Percentiles rank a stretch among this genome's conserved stretches.
Conservation (phyloP, 2,888 invertebrate genomes). For the Drosophila hawaiiensis region DNA sequence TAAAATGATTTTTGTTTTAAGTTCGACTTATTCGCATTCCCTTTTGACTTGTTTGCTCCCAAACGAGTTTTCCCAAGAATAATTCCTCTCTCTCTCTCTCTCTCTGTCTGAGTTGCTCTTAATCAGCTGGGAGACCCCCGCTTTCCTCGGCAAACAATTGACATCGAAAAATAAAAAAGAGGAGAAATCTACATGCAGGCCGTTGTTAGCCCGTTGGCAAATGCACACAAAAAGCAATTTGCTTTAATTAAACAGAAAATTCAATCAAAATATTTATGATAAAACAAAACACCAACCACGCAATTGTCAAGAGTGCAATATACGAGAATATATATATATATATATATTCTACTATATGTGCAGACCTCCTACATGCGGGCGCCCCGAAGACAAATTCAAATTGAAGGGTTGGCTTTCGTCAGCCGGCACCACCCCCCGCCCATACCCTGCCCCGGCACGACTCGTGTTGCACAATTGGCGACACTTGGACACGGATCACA, state of each 20-base stretch:
- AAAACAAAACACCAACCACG: slow-evolving; percentile 57
- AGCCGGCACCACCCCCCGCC: neutral
- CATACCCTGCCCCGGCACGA: neutral
- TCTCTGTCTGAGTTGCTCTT: slow-evolving; percentile 1
- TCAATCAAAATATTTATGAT: slow-evolving; percentile 80
- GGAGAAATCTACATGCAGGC: slow-evolving; percentile 16
- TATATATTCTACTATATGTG: slow-evolving; percentile 5
- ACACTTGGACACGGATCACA: slow-evolving; percentile 74
- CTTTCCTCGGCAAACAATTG: slow-evolving; percentile 23
- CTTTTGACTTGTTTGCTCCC: neutral
- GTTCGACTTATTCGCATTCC: neutral
- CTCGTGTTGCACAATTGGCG: slow-evolving; percentile 57
- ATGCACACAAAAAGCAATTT: slow-evolving; percentile 65
- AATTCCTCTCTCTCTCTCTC: neutral
- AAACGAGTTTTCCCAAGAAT: neutral
- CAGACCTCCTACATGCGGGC: slow-evolving; percentile 70
- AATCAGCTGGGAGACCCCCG: slow-evolving; percentile 32
- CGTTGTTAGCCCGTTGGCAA: slow-evolving; percentile 32
- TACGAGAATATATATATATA: slow-evolving; percentile 20
- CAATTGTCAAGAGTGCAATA: slow-evolving; percentile 51
- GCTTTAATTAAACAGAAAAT: slow-evolving; percentile 80
- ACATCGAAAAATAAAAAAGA: slow-evolving; percentile 26
- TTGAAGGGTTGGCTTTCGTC: slow-evolving; percentile 67
- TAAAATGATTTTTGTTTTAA: neutral
- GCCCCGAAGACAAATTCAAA: slow-evolving; percentile 69